Evolutionary conservation across 2,888 invertebrate genomes (phyloP).

Genomic region (Bedellia somnulentella): DNA sequence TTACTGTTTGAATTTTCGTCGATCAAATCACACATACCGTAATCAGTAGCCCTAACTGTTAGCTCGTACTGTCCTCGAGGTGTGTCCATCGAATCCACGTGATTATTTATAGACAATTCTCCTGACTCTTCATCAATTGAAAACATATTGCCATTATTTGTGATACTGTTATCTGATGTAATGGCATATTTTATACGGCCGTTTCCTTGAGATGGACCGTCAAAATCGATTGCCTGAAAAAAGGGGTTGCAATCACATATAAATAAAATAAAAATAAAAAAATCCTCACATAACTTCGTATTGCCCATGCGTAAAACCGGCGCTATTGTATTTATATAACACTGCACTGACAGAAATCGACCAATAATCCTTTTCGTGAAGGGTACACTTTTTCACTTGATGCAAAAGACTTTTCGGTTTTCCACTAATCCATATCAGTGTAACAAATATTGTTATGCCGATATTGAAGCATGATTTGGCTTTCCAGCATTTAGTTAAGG

Average conservation of each 20-base stretch:
- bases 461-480: too few species aligned
- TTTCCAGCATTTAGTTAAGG: too few species aligned
- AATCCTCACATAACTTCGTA: too few species aligned
- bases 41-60: constrained; percentile 69
- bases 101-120: constrained; percentile 65
- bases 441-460: too few species aligned
- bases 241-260: neutral
- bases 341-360: too few species aligned
- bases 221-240: constrained; percentile 70
- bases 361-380: too few species aligned
- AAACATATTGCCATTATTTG: constrained; percentile 64
- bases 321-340: too few species aligned
- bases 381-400: too few species aligned
- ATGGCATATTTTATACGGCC: constrained; percentile 68
- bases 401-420: too few species aligned
- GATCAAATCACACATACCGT: constrained; percentile 47
- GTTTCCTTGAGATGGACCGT: constrained; percentile 73
- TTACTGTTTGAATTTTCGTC: too few species aligned
- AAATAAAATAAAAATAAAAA: neutral
- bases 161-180: constrained; percentile 69
- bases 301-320: too few species aligned
- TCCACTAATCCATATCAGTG: too few species aligned
- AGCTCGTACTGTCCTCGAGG: constrained; percentile 74
- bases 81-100: constrained; percentile 72
- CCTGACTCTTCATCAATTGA: constrained; percentile 70